Evolutionary conservation across 2,888 invertebrate species (phyloP).

Genomic region (Cerceris ruficornis): DNA sequence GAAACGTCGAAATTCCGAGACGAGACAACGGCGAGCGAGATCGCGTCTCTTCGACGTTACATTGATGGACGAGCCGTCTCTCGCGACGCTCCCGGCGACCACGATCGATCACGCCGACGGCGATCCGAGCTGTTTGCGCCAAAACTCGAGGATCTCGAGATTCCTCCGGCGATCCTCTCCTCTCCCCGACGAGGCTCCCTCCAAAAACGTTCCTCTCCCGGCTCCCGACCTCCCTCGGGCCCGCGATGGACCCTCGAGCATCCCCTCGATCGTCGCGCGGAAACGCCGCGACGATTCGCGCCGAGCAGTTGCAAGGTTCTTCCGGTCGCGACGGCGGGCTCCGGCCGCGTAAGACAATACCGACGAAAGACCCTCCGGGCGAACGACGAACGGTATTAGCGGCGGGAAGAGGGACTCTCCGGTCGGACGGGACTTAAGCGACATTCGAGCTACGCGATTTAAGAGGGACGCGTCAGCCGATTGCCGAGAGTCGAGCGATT

Average conservation of each 20-base stretch:
- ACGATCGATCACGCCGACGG: not conserved
- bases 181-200: not conserved
- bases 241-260: no score
- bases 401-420: conserved; percentile 47
- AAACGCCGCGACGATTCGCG: conserved; percentile 21
- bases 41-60: not conserved
- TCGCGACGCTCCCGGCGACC: not conserved
- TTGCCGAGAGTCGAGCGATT: conserved; percentile 40
- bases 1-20: not conserved
- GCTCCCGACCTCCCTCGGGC: no score
- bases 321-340: not conserved
- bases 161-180: not conserved
- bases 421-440: conserved; percentile 71
- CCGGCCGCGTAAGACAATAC: not conserved
- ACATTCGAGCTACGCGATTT: conserved; percentile 71
- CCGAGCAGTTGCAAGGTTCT: not conserved
- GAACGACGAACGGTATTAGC: not conserved
- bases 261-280: conserved; percentile 50
- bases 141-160: conserved; percentile 38
- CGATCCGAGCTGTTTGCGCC: conserved; percentile 39
- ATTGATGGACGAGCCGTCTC: conserved; percentile 37
- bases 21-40: not conserved
- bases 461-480: conserved; percentile 68
- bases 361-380: not conserved
- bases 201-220: no score